phyloP scores from a whole-genome alignment of 2,113 vertebrate species.

The Tragelaphus scriptus region DNA sequence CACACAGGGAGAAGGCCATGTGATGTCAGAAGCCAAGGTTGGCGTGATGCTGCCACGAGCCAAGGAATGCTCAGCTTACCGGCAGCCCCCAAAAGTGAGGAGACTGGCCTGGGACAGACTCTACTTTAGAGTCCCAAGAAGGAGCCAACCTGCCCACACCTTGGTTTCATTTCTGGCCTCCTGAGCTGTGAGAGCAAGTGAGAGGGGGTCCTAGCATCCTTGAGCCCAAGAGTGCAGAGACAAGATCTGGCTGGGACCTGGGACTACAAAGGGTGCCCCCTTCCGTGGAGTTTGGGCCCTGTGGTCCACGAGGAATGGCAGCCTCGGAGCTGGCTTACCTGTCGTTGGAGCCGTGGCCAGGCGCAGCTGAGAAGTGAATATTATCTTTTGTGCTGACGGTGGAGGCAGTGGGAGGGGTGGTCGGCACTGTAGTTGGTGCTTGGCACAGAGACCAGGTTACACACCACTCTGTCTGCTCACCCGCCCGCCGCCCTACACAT shows the following conservation, averaged over 20 bases:
- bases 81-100: not conserved
- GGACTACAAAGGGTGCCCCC: not conserved
- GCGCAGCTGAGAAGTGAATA: fast-evolving
- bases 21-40: not conserved
- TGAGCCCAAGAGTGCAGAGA: not conserved
- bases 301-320: not conserved
- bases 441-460: conserved; percentile 1
- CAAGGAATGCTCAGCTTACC: fast-evolving
- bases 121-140: not conserved
- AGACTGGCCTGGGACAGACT: not conserved
- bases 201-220: not conserved
- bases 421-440: not conserved
- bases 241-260: not conserved
- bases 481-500: fast-evolving
- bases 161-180: not conserved
- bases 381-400: not conserved
- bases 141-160: not conserved
- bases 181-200: not conserved
- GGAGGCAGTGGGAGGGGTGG: not conserved
- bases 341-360: fast-evolving
- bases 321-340: conserved; percentile 10
- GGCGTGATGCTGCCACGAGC: not conserved
- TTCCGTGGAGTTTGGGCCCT: not conserved
- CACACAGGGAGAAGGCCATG: not conserved
- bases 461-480: not conserved